Conservation (phyloP, 64 coral and sea anemone species). For the Porites australiensis region DNA sequence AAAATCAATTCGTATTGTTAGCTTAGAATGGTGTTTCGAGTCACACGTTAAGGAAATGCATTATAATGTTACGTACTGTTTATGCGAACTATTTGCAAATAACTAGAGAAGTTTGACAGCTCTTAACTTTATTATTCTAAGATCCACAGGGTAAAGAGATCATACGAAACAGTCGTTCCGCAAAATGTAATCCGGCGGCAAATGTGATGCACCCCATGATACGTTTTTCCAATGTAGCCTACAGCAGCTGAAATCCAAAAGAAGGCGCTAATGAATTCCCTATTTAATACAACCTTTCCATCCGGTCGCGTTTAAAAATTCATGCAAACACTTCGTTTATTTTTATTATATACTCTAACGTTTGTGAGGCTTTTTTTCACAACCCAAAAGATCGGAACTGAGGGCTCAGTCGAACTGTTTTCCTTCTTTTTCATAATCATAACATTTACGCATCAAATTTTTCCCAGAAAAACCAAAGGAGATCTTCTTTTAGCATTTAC, state of each 20-base stretch:
- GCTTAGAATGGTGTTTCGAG: not conserved
- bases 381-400: no score
- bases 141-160: not conserved
- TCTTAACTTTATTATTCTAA: not conserved
- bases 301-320: constrained; percentile 46
- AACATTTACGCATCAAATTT: no score
- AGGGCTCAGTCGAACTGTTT: no score
- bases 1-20: not conserved
- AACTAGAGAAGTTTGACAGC: no score
- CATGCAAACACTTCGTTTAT: not conserved
- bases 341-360: not conserved
- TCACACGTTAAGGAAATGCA: not conserved
- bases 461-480: no score
- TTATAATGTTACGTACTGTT: not conserved
- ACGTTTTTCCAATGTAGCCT: not conserved
- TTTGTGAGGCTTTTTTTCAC: not conserved
- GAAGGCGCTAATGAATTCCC: not conserved
- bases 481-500: no score
- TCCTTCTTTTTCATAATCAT: no score
- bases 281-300: not conserved
- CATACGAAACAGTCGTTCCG: not conserved
- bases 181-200: no score
- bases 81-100: not conserved
- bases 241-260: not conserved
- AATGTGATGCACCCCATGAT: no score